Evolutionary conservation across 2,113 vertebrate species (phyloP), one percentile per base, ranked within the genome.

Genomic region (Entosphenus tridentatus): DNA sequence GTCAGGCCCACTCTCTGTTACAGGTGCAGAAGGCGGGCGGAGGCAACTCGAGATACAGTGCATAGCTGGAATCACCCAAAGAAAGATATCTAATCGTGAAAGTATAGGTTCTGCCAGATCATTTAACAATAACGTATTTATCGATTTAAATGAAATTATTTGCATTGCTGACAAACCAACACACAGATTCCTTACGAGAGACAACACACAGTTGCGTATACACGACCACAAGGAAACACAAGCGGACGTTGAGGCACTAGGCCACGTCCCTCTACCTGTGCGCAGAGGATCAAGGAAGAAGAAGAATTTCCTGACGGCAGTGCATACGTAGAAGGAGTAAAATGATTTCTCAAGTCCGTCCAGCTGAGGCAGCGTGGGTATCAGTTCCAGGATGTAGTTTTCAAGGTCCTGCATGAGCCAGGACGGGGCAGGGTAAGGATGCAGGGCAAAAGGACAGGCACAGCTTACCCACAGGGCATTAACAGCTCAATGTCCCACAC

Each of bases 261-360:
- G 39, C 39, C 39, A 39, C 39, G n/a, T 55, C 17, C 75, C 76
- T 72, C 69, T 39, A 88, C 91, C 91, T 73, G 91, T 96, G 77
- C 90, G 84, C 56, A 98, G 84, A 56, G 93, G 92, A 77, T 98
- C 93, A 67, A 98, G 82, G 76, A 98, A 98, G 75, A 98, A 98
- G 74, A 98, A 98, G 74, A 96, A 98, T 73, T 98, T 98, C 69
- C 89, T 86, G 71, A 98, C 90, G 12, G 93, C 89, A 8, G 93
- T 96, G 79, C 92, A 96, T 72, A 98, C 93, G 68, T 96, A 98
- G 74, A 98, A 96, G 1, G 93, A 96, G 65, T 98, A 96, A 79
- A 98, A 98, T 21, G 89, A 96, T 75, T 95, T 96, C 82, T 98
- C 93, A 75, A 98, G 78, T 18, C 92, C 93, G 69, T 96, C 92